These are phyloP conservation scores for Dinoponera quadriceps DNA, from an alignment of 1,140 invertebrate genomes.

Conservation along the genomic window DNA sequence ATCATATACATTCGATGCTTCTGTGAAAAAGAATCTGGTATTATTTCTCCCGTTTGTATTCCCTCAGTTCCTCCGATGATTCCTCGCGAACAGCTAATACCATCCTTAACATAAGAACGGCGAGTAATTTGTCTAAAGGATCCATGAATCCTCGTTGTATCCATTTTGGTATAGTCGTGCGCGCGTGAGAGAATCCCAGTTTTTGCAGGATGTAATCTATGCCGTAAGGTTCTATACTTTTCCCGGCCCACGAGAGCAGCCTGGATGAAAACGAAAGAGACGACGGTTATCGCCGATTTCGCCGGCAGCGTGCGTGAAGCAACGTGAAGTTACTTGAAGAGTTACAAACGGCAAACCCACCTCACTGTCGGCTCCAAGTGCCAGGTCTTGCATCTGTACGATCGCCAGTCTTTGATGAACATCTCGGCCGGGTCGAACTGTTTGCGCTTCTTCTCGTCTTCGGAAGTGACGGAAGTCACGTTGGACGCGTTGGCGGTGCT, in stretches of 20 bases:
- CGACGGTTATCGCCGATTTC: not conserved
- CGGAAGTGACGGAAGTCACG: conserved; percentile 69
- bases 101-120: conserved; percentile 90
- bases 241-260: conserved; percentile 97
- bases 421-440: conserved; percentile 87
- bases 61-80: conserved; percentile 77
- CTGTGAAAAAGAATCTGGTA: conserved; percentile 7
- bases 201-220: conserved; percentile 99
- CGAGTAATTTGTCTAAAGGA: conserved; percentile 94
- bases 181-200: conserved; percentile 97
- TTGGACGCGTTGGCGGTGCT: conserved; percentile 67
- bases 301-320: not conserved
- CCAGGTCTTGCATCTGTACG: conserved; percentile 98
- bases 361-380: conserved; percentile 98
- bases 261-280: conserved; percentile 82
- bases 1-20: conserved; percentile 35
- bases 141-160: conserved; percentile 99
- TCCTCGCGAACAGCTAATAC: conserved; percentile 85
- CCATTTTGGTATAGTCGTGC: conserved; percentile 99
- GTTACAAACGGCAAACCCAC: conserved; percentile 82
- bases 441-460: conserved; percentile 84
- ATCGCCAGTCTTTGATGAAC: conserved; percentile 94
- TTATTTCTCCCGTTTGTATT: conserved; percentile 81
- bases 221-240: conserved; percentile 98
- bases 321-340: not conserved